Evolutionary conservation across 2,888 invertebrate genomes (phyloP).

Genomic region (Resseliella maxima): DNA sequence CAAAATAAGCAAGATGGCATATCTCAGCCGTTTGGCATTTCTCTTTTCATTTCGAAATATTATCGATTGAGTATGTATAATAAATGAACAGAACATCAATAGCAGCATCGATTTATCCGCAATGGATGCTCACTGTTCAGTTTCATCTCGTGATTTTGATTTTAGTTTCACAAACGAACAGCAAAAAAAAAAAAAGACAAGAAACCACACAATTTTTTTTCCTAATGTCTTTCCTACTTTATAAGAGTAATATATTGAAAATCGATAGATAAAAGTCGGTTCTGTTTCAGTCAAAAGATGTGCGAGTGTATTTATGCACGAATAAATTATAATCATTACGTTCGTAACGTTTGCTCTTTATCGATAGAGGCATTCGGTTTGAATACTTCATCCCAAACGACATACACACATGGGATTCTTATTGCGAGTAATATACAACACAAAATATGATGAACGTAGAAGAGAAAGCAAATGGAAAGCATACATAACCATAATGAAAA

Average conservation of each 20-base stretch:
- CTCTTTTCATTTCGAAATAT: neutral
- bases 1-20: neutral
- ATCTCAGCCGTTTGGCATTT: neutral
- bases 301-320: neutral
- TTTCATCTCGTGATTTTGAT: neutral
- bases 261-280: conserved; percentile 12
- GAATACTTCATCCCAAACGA: conserved; percentile 7
- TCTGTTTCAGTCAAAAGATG: neutral
- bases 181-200: too few relatives aligned
- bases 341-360: neutral
- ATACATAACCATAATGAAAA: neutral
- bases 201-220: neutral
- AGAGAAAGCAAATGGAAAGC: neutral
- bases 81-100: neutral
- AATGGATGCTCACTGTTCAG: neutral
- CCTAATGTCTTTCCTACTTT: neutral
- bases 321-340: conserved; percentile 44
- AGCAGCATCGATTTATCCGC: neutral
- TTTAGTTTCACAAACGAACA: neutral
- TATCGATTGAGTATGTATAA: neutral
- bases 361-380: neutral
- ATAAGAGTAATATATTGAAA: conserved; percentile 27
- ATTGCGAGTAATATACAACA: neutral
- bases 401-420: conserved; percentile 2
- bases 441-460: neutral